Base-by-base conservation (phyloP, 1,140 invertebrate species). In the Drosophila arizonae region DNA sequence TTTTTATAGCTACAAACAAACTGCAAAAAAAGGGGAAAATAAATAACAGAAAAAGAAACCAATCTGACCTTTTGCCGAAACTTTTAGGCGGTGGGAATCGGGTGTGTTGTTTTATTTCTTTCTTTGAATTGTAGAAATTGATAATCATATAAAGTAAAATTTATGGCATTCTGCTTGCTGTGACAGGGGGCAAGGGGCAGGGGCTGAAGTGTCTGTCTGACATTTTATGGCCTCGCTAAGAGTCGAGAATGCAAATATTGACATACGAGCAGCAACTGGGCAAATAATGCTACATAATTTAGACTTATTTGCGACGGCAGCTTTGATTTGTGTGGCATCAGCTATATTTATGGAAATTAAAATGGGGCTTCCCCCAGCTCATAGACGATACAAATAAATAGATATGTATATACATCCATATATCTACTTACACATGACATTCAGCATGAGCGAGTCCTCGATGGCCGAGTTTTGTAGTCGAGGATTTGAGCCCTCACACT, bases 401-500 rank as follows among this genome's bases (percentile, higher is more conserved):
- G 21, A 24, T 24, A 24, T 17, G 17, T 17, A 17, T 17, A 17
- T 17, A 17, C 17, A 17, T 17, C 17, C 21, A 24, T 24, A 26
- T 63, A 36, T 69, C 39, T 54, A 96, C 96, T 97, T 93, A 97
- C 96, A 97, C 65, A 97, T 95, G 79, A 98, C 95, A 92, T 97
- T 96, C 61, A 98, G 92, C 76, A 94, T 94, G 89, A 97, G 95
- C 41, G 94, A 94, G 89, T 97, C 96, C 85, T 97, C 96, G 43
- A 97, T 93, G 64, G 93, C 94, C 54, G 95, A 94, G 45, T 94
- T 94, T 33, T 94, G 93, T 33, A 97, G 93, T 30, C 93, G 93
- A 10, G 95, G 95, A 93, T 98, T 98, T 87, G 96, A 95, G 1
- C 96, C 97, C 73, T 95, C 95, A 91, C 97, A 98, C 85, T 96